Evolutionary conservation across 2,797 vertebrate species (phyloP).

Genomic region (Rhynchotus rufescens): DNA sequence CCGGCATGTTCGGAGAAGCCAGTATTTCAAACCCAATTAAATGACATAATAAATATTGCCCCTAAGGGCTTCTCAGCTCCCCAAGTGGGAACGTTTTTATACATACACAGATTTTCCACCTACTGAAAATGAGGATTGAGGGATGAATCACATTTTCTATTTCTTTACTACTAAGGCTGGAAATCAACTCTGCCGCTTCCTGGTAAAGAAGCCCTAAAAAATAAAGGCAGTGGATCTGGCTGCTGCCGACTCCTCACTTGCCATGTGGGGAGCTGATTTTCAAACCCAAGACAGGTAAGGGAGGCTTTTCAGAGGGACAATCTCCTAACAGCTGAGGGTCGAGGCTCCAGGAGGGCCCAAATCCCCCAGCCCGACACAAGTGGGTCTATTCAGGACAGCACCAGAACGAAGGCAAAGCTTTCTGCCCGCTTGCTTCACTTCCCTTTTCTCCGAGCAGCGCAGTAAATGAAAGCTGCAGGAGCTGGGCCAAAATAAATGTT

Average conservation of each 20-base stretch:
- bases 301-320: background rate
- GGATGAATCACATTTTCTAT: conserved; percentile 48
- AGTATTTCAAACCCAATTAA: conserved; percentile 52
- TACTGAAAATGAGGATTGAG: background rate
- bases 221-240: background rate
- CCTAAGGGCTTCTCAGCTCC: conserved; percentile 43
- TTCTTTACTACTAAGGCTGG: conserved; percentile 20
- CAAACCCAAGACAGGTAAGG: background rate
- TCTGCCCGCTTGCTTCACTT: background rate
- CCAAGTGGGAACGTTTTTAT: conserved; percentile 27
- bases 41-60: conserved; percentile 42
- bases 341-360: background rate
- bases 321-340: background rate
- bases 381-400: too few species aligned
- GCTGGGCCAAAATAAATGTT: background rate
- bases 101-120: conserved; percentile 10
- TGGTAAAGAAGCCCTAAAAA: conserved; percentile 23
- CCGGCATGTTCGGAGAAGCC: background rate
- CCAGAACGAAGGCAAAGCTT: background rate
- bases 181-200: conserved; percentile 36
- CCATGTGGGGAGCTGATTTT: background rate
- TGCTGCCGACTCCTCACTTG: background rate
- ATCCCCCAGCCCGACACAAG: background rate
- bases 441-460: background rate
- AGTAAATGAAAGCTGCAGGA: background rate